Conservation (phyloP, 2,797 vertebrate genomes). For the Catharus ustulatus region DNA sequence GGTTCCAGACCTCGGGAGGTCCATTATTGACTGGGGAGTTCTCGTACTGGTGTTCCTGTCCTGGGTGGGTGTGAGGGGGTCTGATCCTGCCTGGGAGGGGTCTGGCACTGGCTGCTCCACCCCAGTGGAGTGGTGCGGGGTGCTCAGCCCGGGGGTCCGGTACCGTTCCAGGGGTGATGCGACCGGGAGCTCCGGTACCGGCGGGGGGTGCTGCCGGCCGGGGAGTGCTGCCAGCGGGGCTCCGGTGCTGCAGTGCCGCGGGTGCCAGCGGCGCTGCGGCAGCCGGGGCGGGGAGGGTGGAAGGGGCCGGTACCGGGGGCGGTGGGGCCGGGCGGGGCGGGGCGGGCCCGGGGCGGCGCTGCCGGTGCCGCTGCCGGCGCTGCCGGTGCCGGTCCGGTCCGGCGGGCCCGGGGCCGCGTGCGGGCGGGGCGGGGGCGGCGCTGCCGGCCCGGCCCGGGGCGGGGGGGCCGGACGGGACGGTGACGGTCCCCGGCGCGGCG, state of each 20-base stretch:
- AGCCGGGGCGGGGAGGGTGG: not conserved
- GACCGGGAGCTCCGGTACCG: not conserved
- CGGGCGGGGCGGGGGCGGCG: not conserved
- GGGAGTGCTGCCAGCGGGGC: not conserved
- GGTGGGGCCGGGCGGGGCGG: not conserved
- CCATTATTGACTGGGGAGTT: not conserved
- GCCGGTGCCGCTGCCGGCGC: not conserved
- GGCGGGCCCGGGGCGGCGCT: not conserved
- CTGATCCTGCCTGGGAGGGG: not conserved
- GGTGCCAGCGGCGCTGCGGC: not conserved
- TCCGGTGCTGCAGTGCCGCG: not conserved
- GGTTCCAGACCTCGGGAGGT: not conserved
- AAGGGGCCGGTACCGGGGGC: not conserved
- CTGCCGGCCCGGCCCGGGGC: not conserved
- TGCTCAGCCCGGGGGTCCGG: not conserved
- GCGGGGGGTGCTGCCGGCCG: not conserved
- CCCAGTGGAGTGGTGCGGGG: not conserved
- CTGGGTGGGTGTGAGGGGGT: not conserved
- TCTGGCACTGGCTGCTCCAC: not conserved
- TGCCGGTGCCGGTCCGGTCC: not conserved
- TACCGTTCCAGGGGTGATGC: not conserved
- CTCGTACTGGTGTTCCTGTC: not conserved
- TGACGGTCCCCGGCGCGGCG: not conserved
- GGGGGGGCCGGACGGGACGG: not conserved
- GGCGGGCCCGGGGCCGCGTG: not conserved